These are phyloP conservation scores for Polydesmus complanatus DNA, from an alignment of 2,888 invertebrate species.

Conservation along the genomic window DNA sequence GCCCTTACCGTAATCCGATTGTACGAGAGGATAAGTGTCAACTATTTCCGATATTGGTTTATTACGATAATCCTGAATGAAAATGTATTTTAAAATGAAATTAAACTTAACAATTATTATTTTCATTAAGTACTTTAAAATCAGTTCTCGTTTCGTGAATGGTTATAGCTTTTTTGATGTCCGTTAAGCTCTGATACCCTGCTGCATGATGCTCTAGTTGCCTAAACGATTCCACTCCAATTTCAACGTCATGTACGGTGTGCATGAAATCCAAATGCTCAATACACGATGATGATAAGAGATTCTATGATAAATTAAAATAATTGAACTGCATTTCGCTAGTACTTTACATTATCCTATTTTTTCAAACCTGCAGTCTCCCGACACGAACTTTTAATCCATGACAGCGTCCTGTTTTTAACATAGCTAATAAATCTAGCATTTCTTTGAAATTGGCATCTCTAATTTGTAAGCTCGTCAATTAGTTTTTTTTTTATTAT, in stretches of 20 bases:
- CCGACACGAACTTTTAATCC: constrained; percentile 92
- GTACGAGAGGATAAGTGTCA: constrained; percentile 49
- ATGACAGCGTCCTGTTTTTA: constrained; percentile 93
- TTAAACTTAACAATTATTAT: not conserved
- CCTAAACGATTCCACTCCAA: constrained; percentile 65
- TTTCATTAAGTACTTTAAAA: constrained; percentile 22
- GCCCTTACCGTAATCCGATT: constrained; percentile 62
- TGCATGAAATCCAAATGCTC: constrained; percentile 97
- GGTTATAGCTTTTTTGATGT: constrained; percentile 69
- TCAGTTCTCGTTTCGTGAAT: constrained; percentile 46
- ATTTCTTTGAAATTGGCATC: constrained; percentile 95
- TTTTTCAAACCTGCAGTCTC: constrained; percentile 29
- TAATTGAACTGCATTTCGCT: not conserved
- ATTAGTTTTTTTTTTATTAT: not conserved
- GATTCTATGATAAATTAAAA: constrained; percentile 58
- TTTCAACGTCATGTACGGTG: constrained; percentile 51
- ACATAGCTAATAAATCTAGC: constrained; percentile 86
- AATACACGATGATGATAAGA: constrained; percentile 95
- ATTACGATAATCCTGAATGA: constrained; percentile 38
- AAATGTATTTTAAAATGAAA: constrained; percentile 3
- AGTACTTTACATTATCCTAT: constrained; percentile 17
- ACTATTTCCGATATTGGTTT: constrained; percentile 61
- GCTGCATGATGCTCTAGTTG: constrained; percentile 84
- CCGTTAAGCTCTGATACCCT: constrained; percentile 88
- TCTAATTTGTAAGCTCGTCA: constrained; percentile 28